Evolutionary conservation across 2,797 vertebrate species (phyloP).

Genomic region (Lagodon rhomboides): DNA sequence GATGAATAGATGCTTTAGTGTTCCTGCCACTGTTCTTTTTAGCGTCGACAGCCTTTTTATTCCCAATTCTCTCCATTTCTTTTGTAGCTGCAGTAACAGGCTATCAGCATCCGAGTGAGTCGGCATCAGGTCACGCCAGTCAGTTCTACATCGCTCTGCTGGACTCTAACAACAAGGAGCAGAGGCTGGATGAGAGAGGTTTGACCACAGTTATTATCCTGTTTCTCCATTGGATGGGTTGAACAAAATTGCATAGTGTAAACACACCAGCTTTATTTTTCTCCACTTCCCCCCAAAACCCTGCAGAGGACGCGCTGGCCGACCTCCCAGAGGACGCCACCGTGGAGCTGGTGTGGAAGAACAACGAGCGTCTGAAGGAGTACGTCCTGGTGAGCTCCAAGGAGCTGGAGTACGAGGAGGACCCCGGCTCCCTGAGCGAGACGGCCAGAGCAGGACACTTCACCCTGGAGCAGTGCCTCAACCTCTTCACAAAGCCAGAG

Average conservation of each 20-base stretch:
- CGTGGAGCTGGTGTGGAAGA: constrained; percentile 96
- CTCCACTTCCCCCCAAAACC: rapidly evolving
- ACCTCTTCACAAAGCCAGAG: constrained; percentile 98
- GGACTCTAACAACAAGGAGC: constrained; percentile 90
- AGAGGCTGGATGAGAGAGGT: constrained; percentile 97
- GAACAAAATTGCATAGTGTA: background rate
- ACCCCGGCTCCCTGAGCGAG: constrained; percentile 93
- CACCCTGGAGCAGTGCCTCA: constrained; percentile 98
- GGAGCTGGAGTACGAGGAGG: constrained; percentile 96
- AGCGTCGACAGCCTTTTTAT: rapidly evolving
- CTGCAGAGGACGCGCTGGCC: constrained; percentile 88
- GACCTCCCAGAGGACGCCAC: constrained; percentile 92
- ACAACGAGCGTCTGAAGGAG: constrained; percentile 96
- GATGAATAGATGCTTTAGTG: background rate
- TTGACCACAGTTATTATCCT: background rate
- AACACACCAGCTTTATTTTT: background rate
- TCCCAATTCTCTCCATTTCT: background rate
- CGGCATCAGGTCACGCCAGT: constrained; percentile 84
- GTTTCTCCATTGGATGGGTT: background rate
- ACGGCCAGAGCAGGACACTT: constrained; percentile 96
- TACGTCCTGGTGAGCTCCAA: constrained; percentile 97
- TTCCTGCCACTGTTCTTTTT: background rate
- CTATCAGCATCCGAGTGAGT: constrained; percentile 93
- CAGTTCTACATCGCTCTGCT: constrained; percentile 94
- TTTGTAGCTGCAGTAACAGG: constrained; percentile 93